phyloP scores from a whole-genome alignment of 2,113 vertebrate genomes.

The Chamaea fasciata region DNA sequence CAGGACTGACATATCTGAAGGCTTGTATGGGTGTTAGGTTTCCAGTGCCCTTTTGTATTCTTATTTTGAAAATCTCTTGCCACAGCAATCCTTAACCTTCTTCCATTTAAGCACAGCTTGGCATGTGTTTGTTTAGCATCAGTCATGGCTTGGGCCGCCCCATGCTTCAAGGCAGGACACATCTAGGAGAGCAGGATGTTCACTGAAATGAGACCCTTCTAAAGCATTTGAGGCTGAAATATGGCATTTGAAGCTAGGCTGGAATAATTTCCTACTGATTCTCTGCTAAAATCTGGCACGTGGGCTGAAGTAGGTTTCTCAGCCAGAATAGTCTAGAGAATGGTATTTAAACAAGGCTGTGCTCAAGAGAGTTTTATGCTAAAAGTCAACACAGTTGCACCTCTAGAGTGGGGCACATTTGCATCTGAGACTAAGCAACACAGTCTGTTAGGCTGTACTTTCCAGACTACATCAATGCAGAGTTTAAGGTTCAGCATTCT shows the following conservation, averaged over 20 bases:
- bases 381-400: not conserved
- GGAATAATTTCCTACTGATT: not conserved
- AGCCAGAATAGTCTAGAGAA: constrained; percentile 16
- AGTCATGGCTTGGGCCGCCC: not conserved
- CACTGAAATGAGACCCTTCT: not conserved
- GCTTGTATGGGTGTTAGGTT: not conserved
- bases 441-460: not conserved
- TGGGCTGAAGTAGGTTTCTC: not conserved
- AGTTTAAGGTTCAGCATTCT: not conserved
- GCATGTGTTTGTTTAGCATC: not conserved
- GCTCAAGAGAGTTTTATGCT: not conserved
- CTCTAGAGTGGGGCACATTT: not conserved
- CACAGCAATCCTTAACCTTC: not conserved
- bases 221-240: not conserved
- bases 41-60: not conserved
- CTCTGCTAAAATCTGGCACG: not conserved
- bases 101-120: not conserved
- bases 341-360: constrained; percentile 23
- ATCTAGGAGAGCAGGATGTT: not conserved
- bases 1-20: not conserved
- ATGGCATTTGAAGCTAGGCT: not conserved
- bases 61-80: not conserved
- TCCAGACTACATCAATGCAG: not conserved
- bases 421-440: not conserved
- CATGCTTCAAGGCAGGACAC: not conserved